Conservation (phyloP, 2,113 vertebrate species). For the Gobius niger region DNA sequence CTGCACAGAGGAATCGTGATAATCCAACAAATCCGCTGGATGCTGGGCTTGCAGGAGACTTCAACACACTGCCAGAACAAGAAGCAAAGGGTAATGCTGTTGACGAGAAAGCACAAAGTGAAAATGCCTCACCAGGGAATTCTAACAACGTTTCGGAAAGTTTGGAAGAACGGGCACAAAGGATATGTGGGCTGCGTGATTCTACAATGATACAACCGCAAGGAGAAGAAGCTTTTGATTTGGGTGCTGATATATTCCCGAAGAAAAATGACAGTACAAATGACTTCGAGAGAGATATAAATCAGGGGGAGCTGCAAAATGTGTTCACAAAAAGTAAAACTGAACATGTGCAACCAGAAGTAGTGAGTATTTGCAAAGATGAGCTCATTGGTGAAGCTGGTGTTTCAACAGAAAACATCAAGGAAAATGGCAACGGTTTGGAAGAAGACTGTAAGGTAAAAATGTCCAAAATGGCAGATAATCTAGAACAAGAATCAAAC, state of each 20-base stretch:
- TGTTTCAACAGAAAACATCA: background rate
- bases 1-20: constrained; percentile 22
- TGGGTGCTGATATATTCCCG: background rate
- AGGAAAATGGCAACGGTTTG: background rate
- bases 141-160: constrained; percentile 19
- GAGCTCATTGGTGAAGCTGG: background rate
- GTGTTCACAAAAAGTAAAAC: background rate
- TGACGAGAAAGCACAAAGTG: constrained; percentile 20
- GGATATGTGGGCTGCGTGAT: constrained; percentile 70
- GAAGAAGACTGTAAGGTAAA: background rate
- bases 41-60: constrained; percentile 1
- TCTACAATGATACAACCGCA: constrained; percentile 6
- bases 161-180: constrained; percentile 65
- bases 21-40: constrained; percentile 19
- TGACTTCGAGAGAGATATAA: background rate
- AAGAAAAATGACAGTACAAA: background rate
- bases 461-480: constrained; percentile 12
- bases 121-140: background rate
- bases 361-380: constrained; percentile 6
- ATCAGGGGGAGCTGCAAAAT: constrained; percentile 7
- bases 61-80: background rate
- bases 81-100: background rate
- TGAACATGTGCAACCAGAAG: background rate
- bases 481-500: background rate
- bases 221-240: constrained; percentile 4